Evolutionary conservation across 2,797 vertebrate species (phyloP), one percentile per base, ranked within the genome.

Genomic region (Etheostoma nigrum): DNA sequence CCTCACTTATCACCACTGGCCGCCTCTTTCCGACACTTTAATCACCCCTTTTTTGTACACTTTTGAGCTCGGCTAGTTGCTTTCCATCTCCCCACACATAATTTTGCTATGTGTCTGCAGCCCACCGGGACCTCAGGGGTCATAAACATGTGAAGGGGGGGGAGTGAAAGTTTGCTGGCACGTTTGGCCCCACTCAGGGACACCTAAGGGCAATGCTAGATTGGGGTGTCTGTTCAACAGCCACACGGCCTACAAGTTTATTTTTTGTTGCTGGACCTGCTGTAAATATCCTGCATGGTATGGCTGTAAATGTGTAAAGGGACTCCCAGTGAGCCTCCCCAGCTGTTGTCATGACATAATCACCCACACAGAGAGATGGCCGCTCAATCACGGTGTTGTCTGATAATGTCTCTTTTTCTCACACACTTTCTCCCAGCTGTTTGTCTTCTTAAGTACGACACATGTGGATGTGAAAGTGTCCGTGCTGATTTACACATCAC

Each of bases 11-110:
- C 93, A 94, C 75, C 74, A 72, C 79, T 23, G 71, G 72, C 74
- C 74, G 74, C 76, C 83, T 86, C 86, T 86, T 86, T 91, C 89
- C 76, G 92, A 94, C 93, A 93, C 88, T 86, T 95, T 92, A 93
- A 95, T 93, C 88, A 59, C 77, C 82, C 27, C 71, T 75, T 81
- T 85, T 83, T 80, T 89, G 86, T 90, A 74, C 75, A 84, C 74
- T 79, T 87, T 83, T 18, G 77, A 78, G 81, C 49, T 14, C 15
- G 12, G 64, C 82, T 78, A 48, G 89, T 87, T 90, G 92, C 83
- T 82, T 88, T 91, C 84, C 48, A 61, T 95, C 92, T 87, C 74
- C 85, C 72, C 86, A 91, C 94, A 95, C 95, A 85, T 93, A 88
- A 84, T 93, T 94, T 83, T 72, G 81, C 69, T 59, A 55, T 19